Percentiles rank a stretch among this genome's conserved stretches.
These are phyloP conservation scores for Paelopatides confundens DNA, from an alignment of 53 echinoderm and acorn worm genomes.

Conservation along the genomic window DNA sequence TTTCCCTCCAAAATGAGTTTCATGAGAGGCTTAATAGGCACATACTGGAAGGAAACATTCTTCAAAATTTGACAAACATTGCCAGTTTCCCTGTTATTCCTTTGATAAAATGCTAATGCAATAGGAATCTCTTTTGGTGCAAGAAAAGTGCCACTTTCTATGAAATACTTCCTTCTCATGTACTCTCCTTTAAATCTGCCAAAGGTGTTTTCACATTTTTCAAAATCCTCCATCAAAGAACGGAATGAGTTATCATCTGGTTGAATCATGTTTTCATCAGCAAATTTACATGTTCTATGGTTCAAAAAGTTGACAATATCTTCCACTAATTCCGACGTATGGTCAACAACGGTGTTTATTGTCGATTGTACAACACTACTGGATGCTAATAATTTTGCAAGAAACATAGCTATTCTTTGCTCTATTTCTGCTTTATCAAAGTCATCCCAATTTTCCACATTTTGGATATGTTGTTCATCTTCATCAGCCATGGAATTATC, in stretches of 20 bases:
- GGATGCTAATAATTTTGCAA: constrained; percentile 47
- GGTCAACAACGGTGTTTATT: constrained; percentile 42
- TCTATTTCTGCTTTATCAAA: constrained; percentile 56
- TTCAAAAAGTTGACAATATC: constrained; percentile 51
- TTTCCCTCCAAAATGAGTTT: constrained; percentile 33
- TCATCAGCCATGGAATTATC: too few species aligned
- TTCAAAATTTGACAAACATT: constrained; percentile 28
- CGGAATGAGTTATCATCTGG: neutral
- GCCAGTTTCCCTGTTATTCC: constrained; percentile 24
- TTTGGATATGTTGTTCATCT: constrained; percentile 40
- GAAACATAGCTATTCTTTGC: constrained; percentile 31
- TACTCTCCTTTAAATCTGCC: constrained; percentile 21
- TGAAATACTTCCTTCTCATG: constrained; percentile 16
- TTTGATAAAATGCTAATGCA: constrained; percentile 35
- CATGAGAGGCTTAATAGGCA: constrained; percentile 23
- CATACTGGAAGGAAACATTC: constrained; percentile 35
- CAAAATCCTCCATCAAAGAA: constrained; percentile 1
- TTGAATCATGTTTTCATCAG: constrained; percentile 9
- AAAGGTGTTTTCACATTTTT: constrained; percentile 25
- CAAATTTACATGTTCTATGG: constrained; percentile 21
- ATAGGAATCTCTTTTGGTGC: constrained; percentile 24
- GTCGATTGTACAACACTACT: constrained; percentile 60
- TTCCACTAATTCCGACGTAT: neutral
- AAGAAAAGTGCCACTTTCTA: constrained; percentile 13
- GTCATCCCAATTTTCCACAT: constrained; percentile 57